Conservation (phyloP, 2,797 vertebrate genomes). For the Lutjanus argentimaculatus region DNA sequence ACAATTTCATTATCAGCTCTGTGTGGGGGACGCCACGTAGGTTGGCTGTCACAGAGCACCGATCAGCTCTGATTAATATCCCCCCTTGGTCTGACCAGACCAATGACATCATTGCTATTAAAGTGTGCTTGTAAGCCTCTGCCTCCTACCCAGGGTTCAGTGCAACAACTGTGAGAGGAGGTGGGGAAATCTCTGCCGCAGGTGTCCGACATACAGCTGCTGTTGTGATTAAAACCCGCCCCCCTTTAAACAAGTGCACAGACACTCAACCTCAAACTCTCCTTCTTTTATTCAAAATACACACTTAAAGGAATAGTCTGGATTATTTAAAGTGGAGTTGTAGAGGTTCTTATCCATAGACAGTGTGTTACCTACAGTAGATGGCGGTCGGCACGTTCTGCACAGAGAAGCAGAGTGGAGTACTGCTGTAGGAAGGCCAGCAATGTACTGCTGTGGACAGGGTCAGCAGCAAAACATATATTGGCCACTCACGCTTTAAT, state of each 20-base stretch:
- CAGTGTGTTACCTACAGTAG: no score
- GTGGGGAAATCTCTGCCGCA: conserved; percentile 52
- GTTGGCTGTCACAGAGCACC: conserved; percentile 41
- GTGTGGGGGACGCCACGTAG: conserved; percentile 56
- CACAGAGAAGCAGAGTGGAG: no score
- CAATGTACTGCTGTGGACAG: no score
- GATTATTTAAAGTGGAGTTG: no score
- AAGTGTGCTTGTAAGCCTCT: conserved; percentile 34
- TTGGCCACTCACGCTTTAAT: no score
- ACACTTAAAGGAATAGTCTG: no score
- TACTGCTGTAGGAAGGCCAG: no score
- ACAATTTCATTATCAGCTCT: conserved; percentile 76
- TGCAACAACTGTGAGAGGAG: conserved; percentile 49
- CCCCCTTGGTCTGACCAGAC: conserved; percentile 13
- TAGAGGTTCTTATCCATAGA: no score
- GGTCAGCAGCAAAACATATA: no score
- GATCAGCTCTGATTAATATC: conserved; percentile 68
- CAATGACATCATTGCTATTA: conserved; percentile 29
- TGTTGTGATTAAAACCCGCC: conserved; percentile 62
- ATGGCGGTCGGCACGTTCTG: no score
- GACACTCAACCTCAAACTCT: conserved; percentile 34
- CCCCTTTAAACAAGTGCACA: conserved; percentile 25
- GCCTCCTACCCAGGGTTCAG: conserved; percentile 64
- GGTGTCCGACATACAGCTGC: conserved; percentile 60
- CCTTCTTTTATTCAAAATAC: background rate